These are phyloP conservation scores for Thalassophryne amazonica DNA, from an alignment of 2,797 vertebrate species.

Conservation along the genomic window DNA sequence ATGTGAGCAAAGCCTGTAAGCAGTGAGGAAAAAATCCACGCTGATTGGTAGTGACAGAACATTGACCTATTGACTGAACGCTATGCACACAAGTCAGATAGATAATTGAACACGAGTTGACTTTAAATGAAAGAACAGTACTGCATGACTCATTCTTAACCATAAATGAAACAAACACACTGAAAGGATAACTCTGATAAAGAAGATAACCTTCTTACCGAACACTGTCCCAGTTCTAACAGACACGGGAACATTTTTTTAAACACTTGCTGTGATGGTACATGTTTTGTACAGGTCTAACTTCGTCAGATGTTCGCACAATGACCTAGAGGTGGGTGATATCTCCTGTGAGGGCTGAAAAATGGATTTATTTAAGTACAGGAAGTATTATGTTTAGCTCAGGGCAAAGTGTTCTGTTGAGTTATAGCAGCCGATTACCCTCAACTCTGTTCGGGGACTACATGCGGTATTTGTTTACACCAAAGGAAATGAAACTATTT, in stretches of 20 bases:
- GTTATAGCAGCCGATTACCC: slow-evolving; percentile 73
- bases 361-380: slow-evolving; percentile 77
- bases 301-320: slow-evolving; percentile 44
- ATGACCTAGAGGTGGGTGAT: slow-evolving; percentile 42
- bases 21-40: slow-evolving; percentile 21
- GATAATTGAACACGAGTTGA: slow-evolving; percentile 14
- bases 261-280: neutral
- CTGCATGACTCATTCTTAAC: neutral
- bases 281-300: slow-evolving; percentile 28
- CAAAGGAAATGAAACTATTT: slow-evolving; percentile 76
- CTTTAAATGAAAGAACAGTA: neutral
- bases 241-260: neutral
- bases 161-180: neutral
- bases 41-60: slow-evolving; percentile 17
- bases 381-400: slow-evolving; percentile 77
- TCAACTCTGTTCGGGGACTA: slow-evolving; percentile 60
- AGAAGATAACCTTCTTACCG: neutral
- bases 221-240: neutral
- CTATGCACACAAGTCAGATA: slow-evolving; percentile 15
- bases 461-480: slow-evolving; percentile 77
- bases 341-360: slow-evolving; percentile 68
- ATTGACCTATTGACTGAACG: slow-evolving; percentile 19
- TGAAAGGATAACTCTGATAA: neutral
- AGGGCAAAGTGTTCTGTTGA: slow-evolving; percentile 73
- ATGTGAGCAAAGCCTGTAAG: slow-evolving; percentile 20